Base-by-base conservation (phyloP, 1,140 invertebrate genomes). In the Neodiprion fabricii region DNA sequence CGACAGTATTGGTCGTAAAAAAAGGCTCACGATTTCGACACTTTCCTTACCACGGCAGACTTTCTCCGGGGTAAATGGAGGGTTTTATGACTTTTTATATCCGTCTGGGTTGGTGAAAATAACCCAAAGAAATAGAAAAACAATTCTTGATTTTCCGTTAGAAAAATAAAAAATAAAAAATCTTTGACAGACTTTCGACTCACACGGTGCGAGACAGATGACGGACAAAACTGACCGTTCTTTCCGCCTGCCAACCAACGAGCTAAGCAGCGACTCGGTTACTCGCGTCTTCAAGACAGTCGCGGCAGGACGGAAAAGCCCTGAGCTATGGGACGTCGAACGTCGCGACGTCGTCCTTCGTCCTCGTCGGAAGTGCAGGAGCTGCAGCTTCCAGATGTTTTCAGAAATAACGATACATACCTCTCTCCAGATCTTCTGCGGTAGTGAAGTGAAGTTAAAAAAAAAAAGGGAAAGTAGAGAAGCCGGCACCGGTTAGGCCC, bases 1-100 rank as follows among this genome's bases (percentile, higher is more conserved):
- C n/a, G 53, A 61, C 70, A 79, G 78, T 74, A 80, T 75, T 71
- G 74, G 75, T 40, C 70, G 68, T 80, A 81, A 85, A 83, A 82
- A 84, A 79, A 75, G 76, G 72, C 75, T 67, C 48, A 65, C 66
- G 74, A 81, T 82, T 83, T 82, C 78, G 70, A 67, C 75, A 79
- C 80, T 79, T 79, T 81, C 78, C 69, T 72, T 69, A 65, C 61
- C 12, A 12, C 67, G 7, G 17, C 12, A 69, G 71, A 74, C 72
- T 80, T 76, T 79, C 70, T 75, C 74, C 74, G 9, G 47, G 71
- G 72, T 40, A 17, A 61, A 61, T 61, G 11, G 5, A 61, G 53
- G 28, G 67, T 74, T 74, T 74, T 74, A 74, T 53, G 73, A 71
- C 65, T 10, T 49, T 72, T 72, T 66, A 66, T 68, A 65, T 23